Base-by-base conservation (phyloP, 2,888 invertebrate genomes). In the Phyllotreta striolata region DNA sequence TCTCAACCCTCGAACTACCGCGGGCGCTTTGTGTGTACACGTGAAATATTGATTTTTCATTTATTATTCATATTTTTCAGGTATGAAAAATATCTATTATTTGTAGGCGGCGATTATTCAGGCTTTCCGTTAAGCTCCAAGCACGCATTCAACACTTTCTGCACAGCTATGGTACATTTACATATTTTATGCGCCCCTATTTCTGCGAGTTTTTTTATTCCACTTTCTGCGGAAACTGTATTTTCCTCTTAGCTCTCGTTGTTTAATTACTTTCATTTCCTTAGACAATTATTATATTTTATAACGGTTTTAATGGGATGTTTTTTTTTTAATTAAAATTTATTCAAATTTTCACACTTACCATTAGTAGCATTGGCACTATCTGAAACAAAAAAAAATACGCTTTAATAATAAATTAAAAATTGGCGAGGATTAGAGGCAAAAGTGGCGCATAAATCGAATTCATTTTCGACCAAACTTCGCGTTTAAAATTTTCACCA, bases 1-100 rank as follows among this genome's bases (percentile, higher is more conserved):
- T 7, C 39, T 24, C 24, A 24, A 24, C 24, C 24, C 24, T 24
- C 24, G 24, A 24, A 24, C 24, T 24, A 24, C 10, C 3, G n/a
- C 13, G 38, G n/a, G 37, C n/a, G n/a, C 37, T 51, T 4, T 47
- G 24, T 12, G 47, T 37, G 10, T 51, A 51, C 51, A 8, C 24
- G 46, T 3, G 51, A 43, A 55, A 43, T 54, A 63, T 66, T 46
- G 66, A 66, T 66, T 63, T 57, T 63, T 57, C 56, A 59, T 63
- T 63, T 59, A 66, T 65, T 65, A 62, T 62, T 65, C 62, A 62
- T 66, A 56, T 60, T 64, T 49, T 67, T 60, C 60, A 55, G 62
- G 64, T 62, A 59, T 60, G 58, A 57, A 63, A 63, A 47, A 64
- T 64, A 64, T 60, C 63, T 56, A 49, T 63, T 66, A 63, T 66